phyloP scores from a whole-genome alignment of 2,113 vertebrate genomes.

The Motacilla tschutschensis region DNA sequence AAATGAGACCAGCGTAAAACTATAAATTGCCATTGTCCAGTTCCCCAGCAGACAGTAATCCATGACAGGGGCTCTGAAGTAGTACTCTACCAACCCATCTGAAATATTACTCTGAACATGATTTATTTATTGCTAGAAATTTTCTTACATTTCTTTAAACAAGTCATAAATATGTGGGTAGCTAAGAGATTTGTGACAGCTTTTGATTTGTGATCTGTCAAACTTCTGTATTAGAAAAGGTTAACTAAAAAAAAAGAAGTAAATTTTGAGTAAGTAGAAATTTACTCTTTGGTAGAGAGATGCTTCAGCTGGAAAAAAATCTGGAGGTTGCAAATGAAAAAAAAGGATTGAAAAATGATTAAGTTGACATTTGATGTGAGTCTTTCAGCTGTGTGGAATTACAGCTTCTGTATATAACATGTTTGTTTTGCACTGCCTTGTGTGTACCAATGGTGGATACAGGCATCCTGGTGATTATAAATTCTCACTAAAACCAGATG shows the following conservation, averaged over 20 bases:
- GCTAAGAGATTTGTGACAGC: background rate
- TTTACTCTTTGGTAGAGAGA: background rate
- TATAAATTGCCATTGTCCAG: background rate
- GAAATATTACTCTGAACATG: background rate
- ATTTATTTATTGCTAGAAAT: background rate
- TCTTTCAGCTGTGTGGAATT: background rate
- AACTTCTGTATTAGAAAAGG: background rate
- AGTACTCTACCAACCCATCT: background rate
- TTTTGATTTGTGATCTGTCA: background rate
- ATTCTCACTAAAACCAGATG: background rate
- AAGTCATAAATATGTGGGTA: background rate
- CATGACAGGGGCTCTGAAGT: background rate
- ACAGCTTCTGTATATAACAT: rapidly evolving
- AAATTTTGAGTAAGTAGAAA: background rate
- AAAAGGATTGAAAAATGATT: background rate
- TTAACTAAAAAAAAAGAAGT: background rate
- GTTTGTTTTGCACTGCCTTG: background rate
- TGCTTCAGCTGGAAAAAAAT: background rate
- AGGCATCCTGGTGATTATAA: background rate
- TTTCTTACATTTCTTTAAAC: background rate
- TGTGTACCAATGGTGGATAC: background rate
- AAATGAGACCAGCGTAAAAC: background rate
- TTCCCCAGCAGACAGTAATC: background rate
- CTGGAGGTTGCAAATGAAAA: background rate
- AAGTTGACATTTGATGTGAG: background rate